Conservation (phyloP, 2,113 vertebrate genomes). For the Willisornis vidua region DNA sequence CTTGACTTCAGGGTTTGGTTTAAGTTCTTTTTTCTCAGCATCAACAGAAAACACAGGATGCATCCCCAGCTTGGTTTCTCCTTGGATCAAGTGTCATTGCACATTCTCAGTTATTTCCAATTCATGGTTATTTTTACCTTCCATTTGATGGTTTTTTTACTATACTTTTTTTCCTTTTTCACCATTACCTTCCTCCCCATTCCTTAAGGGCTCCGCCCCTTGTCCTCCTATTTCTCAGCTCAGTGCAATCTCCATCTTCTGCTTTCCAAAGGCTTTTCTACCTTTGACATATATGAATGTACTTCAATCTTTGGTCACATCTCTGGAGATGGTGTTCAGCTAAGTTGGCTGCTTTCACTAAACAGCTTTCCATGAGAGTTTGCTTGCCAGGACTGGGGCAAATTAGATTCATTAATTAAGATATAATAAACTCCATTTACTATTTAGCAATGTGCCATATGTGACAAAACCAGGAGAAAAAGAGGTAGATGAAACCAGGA, state of each 20-base stretch:
- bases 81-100: neutral
- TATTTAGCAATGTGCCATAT: neutral
- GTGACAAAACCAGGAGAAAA: neutral
- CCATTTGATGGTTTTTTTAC: neutral
- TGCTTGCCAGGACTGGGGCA: neutral
- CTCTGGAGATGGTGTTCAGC: neutral
- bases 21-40: neutral
- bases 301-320: neutral
- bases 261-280: neutral
- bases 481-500: neutral
- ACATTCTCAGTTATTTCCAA: neutral
- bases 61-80: neutral
- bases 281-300: neutral
- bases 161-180: neutral
- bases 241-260: neutral
- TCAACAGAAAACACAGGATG: neutral
- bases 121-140: neutral
- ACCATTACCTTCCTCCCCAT: neutral
- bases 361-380: neutral
- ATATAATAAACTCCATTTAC: neutral
- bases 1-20: neutral
- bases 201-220: neutral
- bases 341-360: neutral
- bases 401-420: slow-evolving; percentile 19
- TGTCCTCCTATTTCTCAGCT: neutral